Percentiles rank a stretch among this genome's conserved stretches.
Evolutionary conservation across 2,797 vertebrate species (phyloP).

Genomic region (Girardinus metallicus): DNA sequence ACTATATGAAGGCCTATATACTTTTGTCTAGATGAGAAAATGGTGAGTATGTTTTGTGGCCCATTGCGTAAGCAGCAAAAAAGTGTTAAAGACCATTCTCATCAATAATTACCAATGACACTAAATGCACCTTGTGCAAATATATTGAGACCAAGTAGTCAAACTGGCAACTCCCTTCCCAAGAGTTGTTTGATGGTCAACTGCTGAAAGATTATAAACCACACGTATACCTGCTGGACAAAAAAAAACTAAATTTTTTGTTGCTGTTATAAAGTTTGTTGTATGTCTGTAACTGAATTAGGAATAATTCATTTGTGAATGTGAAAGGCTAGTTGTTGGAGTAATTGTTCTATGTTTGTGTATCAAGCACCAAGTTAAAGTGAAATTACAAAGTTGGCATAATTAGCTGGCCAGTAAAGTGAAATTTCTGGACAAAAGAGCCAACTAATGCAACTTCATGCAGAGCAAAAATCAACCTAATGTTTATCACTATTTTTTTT

Average conservation of each 20-base stretch:
- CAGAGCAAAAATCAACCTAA: not conserved
- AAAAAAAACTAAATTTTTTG: not conserved
- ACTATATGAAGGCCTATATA: not conserved
- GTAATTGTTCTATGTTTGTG: not conserved
- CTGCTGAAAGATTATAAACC: not conserved
- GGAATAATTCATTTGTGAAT: not conserved
- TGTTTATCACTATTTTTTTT: not conserved
- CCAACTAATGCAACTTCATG: conserved; percentile 21
- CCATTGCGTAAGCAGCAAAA: not conserved
- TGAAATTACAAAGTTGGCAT: not conserved
- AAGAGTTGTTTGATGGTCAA: not conserved
- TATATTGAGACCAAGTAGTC: not conserved
- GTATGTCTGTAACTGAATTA: not conserved
- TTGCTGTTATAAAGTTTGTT: not conserved
- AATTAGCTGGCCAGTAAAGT: not conserved
- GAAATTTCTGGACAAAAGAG: not conserved
- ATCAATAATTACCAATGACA: not conserved
- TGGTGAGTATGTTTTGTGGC: not conserved
- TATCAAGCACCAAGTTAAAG: not conserved
- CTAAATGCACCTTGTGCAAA: not conserved
- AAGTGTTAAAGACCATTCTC: not conserved
- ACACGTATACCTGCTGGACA: not conserved
- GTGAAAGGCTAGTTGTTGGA: not conserved
- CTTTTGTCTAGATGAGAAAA: not conserved
- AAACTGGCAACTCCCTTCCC: not conserved